A percentile compares a stretch with the other conserved stretches of the same genome.
Conservation (phyloP, 2,113 vertebrate genomes). For the Dromiciops gliroides region DNA sequence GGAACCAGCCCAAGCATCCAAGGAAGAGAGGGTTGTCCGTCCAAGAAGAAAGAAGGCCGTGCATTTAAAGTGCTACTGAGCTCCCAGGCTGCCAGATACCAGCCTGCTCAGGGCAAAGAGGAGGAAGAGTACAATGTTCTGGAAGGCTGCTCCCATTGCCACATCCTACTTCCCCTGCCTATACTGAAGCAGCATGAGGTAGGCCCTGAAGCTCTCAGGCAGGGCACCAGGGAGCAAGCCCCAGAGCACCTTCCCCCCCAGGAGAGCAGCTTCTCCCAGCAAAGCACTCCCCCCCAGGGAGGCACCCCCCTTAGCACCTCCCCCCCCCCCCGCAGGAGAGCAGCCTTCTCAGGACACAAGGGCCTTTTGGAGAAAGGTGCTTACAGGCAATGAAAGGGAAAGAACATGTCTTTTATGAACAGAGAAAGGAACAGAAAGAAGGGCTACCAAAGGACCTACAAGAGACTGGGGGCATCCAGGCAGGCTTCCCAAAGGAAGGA, state of each 20-base stretch:
- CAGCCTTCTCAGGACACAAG: not conserved
- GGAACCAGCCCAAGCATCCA: not conserved
- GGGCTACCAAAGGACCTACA: not conserved
- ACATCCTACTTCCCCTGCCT: constrained; percentile 62
- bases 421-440: too few species aligned
- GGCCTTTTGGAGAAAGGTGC: not conserved
- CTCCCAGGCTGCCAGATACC: not conserved
- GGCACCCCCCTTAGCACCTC: too few species aligned
- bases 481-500: not conserved
- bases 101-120: not conserved
- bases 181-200: constrained; percentile 64
- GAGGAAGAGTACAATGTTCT: constrained; percentile 30
- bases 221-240: too few species aligned
- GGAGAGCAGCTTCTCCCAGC: too few species aligned
- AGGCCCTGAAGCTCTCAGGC: not conserved
- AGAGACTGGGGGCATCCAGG: not conserved
- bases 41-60: not conserved
- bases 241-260: not conserved
- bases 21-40: not conserved
- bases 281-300: too few species aligned
- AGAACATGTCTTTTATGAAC: not conserved
- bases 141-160: constrained; percentile 53
- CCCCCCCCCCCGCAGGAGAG: not conserved
- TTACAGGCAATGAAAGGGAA: not conserved
- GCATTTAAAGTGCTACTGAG: fast-evolving